Evolutionary conservation across 2,797 vertebrate genomes (phyloP), one percentile per base, ranked within the genome.

Genomic region (Accipiter minullus): DNA sequence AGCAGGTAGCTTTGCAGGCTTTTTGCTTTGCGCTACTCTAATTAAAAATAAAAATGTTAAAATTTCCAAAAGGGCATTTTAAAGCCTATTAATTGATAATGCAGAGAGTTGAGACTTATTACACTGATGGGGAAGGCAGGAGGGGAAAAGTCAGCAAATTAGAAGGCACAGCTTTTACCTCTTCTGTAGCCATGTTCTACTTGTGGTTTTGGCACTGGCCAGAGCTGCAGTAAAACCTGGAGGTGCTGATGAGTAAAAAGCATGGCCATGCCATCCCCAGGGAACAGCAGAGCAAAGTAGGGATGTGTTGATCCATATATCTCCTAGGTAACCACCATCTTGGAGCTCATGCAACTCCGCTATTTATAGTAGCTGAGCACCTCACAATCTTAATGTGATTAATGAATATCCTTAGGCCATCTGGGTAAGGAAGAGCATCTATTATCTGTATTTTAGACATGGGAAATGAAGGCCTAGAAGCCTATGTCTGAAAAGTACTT

Each of bases 351-450:
- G 62, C 62, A 92, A 69, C 63, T 86, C 25, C 0, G 11, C 83
- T 96, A 62, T 95, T 87, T 94, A 83, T 95, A 91, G 90, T 27
- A 90, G 55, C 47, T 66, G 55, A 89, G n/a, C 82, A 92, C 77
- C 94, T 95, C 71, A 71, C 84, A 96, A 71, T 89, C 83, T 95
- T 94, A 82, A 89, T 90, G 64, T 91, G 90, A 93, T 93, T 94
- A 93, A 96, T 96, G 86, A 92, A 93, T 94, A 92, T 85, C 88
- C 77, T 92, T 82, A 93, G 88, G 93, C 80, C 86, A 92, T 84
- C 67, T 84, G 42, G 23, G 45, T 85, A 71, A 95, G 63, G 26
- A 86, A 93, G 21, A 82, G 9, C 38, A 87, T 76, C 63, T 83
- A 80, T 92, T 96, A 92, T 87, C 60, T 82, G 11, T 56, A 77